These are phyloP conservation scores for Frieseomelitta varia DNA, from an alignment of 1,140 invertebrate genomes.

Conservation along the genomic window DNA sequence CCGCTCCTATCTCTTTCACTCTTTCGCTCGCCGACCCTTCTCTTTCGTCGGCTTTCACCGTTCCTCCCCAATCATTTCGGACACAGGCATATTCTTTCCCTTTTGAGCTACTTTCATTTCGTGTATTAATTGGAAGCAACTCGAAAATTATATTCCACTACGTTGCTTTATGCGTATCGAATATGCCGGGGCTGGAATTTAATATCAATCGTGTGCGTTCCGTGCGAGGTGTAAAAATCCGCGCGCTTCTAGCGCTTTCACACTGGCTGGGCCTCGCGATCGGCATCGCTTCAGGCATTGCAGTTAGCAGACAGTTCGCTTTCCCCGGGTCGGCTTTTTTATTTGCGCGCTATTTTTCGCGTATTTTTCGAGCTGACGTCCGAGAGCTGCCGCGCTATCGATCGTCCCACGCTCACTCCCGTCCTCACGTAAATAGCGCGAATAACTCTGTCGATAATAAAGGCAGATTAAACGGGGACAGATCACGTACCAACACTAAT, in stretches of 20 bases:
- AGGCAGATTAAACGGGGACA: slow-evolving; percentile 48
- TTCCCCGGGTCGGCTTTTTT: slow-evolving; percentile 29
- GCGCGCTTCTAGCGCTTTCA: slow-evolving; percentile 46
- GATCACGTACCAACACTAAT: slow-evolving; percentile 32
- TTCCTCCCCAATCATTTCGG: slow-evolving; percentile 16
- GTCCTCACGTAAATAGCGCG: slow-evolving; percentile 38
- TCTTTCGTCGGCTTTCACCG: slow-evolving; percentile 1
- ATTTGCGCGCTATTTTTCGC: slow-evolving; percentile 40
- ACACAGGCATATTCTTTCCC: slow-evolving; percentile 55
- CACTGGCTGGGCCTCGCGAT: slow-evolving; percentile 32
- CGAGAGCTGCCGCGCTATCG: slow-evolving; percentile 37
- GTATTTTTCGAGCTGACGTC: slow-evolving; percentile 45
- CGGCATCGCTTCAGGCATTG: slow-evolving; percentile 44
- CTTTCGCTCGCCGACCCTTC: neutral
- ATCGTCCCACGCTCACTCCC: slow-evolving; percentile 4
- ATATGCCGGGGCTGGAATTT: slow-evolving; percentile 64
- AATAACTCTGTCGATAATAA: slow-evolving; percentile 54
- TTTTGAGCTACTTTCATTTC: slow-evolving; percentile 58
- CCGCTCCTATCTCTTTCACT: neutral
- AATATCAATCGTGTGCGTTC: slow-evolving; percentile 58
- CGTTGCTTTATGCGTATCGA: slow-evolving; percentile 61
- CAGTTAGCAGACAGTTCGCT: slow-evolving; percentile 44
- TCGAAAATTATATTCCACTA: slow-evolving; percentile 69
- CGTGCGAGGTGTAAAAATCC: slow-evolving; percentile 64
- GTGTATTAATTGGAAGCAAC: slow-evolving; percentile 71